Base-by-base conservation (phyloP, 1,140 invertebrate genomes). In the Ditylenchus dipsaci region DNA sequence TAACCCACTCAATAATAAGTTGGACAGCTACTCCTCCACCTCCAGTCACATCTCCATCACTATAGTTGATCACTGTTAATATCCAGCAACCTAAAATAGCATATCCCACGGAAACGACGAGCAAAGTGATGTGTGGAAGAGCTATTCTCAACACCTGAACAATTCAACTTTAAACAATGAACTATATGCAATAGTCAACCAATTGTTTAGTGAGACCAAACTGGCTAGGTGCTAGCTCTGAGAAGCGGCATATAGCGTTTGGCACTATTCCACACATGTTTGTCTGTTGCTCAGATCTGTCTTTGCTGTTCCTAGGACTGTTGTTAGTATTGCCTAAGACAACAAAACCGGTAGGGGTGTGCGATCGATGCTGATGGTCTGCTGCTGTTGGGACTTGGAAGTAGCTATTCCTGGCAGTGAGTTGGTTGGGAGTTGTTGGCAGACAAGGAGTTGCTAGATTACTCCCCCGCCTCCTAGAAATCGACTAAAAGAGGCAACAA, bases 121-220 rank as follows among this genome's bases (percentile, higher is more conserved):
- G 63, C 43, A 81, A 66, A n/a, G 72, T 79, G n/a, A 81, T 76
- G 62, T 81, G 79, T 21, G 79, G 79, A 33, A 81, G 67, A n/a
- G 79, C 78, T 17, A 83, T 74, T 13, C 81, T 76, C 21, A 81
- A 70, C 8, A 81, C 79, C 80, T 81, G 38, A 45, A 75, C 5
- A 42, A 72, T 42, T 19, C 64, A 53, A 7, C 21, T 68, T 3
- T 74, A 1, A 13, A 61, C 17, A 1, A 30, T 1, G 7, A 66
- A 7, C 26, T 1, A 68, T 13, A n/a, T 68, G 57, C 17, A 26
- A 43, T 17, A 47, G 68, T 29, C 17, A 1, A 81, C 78, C 69
- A 81, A 63, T 63, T 81, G 79, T 65, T 81, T 81, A 1, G 79
- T 81, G 49, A 81, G 68, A 3, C 79, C 79, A 67, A 81, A 82